These are phyloP conservation scores for Arizona elegans DNA, from an alignment of 2,113 vertebrate species.

Conservation along the genomic window DNA sequence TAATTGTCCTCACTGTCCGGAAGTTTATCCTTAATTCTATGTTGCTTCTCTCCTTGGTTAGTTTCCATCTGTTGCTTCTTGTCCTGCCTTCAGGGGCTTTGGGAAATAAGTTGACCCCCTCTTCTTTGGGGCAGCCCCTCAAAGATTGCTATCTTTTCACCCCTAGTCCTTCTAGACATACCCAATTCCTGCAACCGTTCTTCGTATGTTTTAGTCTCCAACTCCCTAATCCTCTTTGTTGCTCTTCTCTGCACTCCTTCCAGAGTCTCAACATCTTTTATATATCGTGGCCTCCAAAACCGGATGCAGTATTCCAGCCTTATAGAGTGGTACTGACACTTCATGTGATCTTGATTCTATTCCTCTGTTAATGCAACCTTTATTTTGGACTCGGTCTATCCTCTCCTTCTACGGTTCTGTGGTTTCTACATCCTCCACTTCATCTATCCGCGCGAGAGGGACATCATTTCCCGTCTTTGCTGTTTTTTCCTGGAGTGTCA, in stretches of 20 bases:
- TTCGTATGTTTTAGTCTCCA: not conserved
- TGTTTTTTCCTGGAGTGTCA: not conserved
- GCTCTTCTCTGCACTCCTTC: not conserved
- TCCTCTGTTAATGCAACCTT: not conserved
- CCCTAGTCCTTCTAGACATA: too few relatives aligned
- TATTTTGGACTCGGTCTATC: not conserved
- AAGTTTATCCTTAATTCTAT: too few relatives aligned
- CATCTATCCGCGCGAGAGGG: not conserved
- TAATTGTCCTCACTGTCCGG: too few relatives aligned
- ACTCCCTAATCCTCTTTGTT: not conserved
- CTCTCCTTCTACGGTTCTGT: not conserved
- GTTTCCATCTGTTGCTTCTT: too few relatives aligned
- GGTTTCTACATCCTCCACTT: not conserved
- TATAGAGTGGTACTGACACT: not conserved
- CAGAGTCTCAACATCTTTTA: not conserved
- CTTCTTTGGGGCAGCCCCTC: too few relatives aligned
- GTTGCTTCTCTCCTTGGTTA: too few relatives aligned
- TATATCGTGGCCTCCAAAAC: not conserved
- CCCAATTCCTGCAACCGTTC: not conserved
- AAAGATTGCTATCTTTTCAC: not conserved
- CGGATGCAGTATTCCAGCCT: not conserved
- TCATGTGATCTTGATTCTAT: not conserved
- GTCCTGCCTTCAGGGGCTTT: too few relatives aligned
- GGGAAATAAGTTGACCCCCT: too few relatives aligned
- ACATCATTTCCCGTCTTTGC: not conserved